Evolutionary conservation across 2,888 invertebrate species (phyloP), one percentile per base, ranked within the genome.

Genomic region (Lasius platythorax): DNA sequence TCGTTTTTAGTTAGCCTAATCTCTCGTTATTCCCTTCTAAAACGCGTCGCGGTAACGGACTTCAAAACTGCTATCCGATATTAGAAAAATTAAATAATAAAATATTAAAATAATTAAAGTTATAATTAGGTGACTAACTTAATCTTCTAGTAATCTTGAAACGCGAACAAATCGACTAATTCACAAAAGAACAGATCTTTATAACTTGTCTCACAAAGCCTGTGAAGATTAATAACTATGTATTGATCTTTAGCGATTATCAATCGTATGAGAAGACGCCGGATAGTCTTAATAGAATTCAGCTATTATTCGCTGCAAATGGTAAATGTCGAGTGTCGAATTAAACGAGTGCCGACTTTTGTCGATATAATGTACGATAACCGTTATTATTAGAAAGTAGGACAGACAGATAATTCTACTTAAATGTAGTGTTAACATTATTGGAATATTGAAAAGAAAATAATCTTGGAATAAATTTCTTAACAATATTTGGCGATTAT

Each of bases 1-100:
- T 53, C 68, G 58, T 70, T 64, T 66, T 43, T 46, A 72, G 87
- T 78, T 53, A 53, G 53, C 64, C n/a, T 18, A 5, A 46, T 66
- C 53, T 63, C 43, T 74, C 67, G 53, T 12, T 30, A 50, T 58
- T 33, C 46, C 12, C 30, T 43, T 43, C 18, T 18, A 18, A 3
- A 79, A 6, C 12, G 40, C 33, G 9, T 1, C 9, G 6, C 12
- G 1, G 33, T 33, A 70, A 70, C 12, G 18, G 15, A 78, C 46
- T 70, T 66, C 11, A 9, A 43, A 67, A 56, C n/a, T 58, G 37
- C 12, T 23, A 3, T n/a, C 11, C 15, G 33, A 61, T 40, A 61
- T 37, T 3, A 3, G 0, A 56, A 53, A 56, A 15, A 50, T 18
- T 6, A n/a, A 50, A 50, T 18, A 50, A 50, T 50, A 18, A 18